Evolutionary conservation across 2,797 vertebrate genomes (phyloP), one percentile per base, ranked within the genome.

Genomic region (Ceryle rudis): DNA sequence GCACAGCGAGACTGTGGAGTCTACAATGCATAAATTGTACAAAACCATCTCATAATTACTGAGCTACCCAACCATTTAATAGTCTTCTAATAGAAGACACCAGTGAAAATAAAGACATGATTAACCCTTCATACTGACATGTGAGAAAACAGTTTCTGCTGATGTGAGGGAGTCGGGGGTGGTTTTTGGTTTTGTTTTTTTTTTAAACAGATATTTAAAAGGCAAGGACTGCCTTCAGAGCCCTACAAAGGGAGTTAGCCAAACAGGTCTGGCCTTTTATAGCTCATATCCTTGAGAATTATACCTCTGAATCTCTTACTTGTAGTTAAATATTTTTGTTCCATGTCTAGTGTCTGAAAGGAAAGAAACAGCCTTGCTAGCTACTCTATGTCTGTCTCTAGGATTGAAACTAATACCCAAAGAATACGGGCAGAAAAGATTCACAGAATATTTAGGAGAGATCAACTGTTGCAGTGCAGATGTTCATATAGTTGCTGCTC

Each of bases 251-350:
- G 73, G 46, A 89, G 64, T 89, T 87, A 89, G 55, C 58, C 42
- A 72, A 74, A 86, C 62, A 79, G 84, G 89, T 94, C 44, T 67
- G 47, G 33, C n/a, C 44, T 85, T 89, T 72, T 95, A 64, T 75
- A 64, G 19, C 74, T 84, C 49, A 26, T 89, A 47, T 72, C 84
- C 39, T 16, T 91, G 44, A 84, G 70, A 84, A 69, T 64, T 55
- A 44, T 26, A 28, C 42, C 10, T 81, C 39, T 83, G 42, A 81
- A 95, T 92, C 52, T 74, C 20, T 73, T 82, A 29, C 64, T 62
- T 86, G 46, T 31, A 52, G 67, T 65, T 69, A 67, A 73, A 90
- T 86, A 71, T 55, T 95, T 92, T 92, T 69, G 41, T 60, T 77
- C 60, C n/a, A 41, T 21, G 18, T 81, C 69, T 81, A 65, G 28